Conservation (phyloP, 64 coral and sea anemone genomes). For the Exaiptasia diaphana region DNA sequence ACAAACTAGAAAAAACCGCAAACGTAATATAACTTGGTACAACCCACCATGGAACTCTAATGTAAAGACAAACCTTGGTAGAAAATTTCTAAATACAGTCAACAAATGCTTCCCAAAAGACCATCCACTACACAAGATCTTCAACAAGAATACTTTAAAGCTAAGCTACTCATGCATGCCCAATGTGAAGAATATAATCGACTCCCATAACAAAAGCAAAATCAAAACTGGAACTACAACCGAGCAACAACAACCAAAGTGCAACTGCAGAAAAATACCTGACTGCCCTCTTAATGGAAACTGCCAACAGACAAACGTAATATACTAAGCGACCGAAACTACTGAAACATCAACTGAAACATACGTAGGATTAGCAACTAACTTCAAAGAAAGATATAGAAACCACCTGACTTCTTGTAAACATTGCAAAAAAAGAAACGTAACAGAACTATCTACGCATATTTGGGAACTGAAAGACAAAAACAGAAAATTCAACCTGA, state of each 20-base stretch:
- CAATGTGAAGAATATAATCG: constrained; percentile 64
- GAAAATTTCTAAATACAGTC: constrained; percentile 11
- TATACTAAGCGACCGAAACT: not conserved
- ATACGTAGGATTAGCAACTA: constrained; percentile 10
- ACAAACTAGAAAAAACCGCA: not conserved
- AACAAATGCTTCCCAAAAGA: constrained; percentile 18
- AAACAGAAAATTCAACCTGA: too few relatives aligned
- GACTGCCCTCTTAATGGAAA: not conserved
- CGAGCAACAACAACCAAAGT: not conserved
- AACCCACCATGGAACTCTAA: constrained; percentile 12
- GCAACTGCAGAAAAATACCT: constrained; percentile 34
- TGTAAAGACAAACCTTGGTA: constrained; percentile 38
- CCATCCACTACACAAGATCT: constrained; percentile 24
- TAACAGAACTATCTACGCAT: too few relatives aligned
- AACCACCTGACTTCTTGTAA: too few relatives aligned
- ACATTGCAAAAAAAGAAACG: too few relatives aligned
- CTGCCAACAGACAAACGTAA: not conserved
- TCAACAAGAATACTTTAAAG: constrained; percentile 12
- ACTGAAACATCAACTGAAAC: not conserved
- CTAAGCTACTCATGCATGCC: constrained; percentile 47
- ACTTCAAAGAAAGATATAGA: too few relatives aligned
- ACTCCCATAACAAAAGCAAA: constrained; percentile 54
- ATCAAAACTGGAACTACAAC: too few relatives aligned
- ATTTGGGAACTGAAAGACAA: too few relatives aligned
- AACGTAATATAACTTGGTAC: constrained; percentile 1